Evolutionary conservation across 1,140 invertebrate genomes (phyloP).

Genomic region (Reticulitermes speratus): DNA sequence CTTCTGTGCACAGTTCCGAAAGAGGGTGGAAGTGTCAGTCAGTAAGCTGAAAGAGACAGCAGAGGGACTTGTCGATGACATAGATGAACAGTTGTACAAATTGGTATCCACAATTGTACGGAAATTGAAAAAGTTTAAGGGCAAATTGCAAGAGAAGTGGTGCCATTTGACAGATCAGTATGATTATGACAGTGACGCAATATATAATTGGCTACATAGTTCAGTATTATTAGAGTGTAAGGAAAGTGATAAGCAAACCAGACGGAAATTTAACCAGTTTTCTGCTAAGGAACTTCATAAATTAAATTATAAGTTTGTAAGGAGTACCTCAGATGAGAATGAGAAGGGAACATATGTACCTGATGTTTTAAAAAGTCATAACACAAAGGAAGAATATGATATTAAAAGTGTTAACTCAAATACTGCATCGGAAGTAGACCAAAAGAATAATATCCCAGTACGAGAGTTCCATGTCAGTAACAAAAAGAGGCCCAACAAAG

Average conservation of each 20-base stretch:
- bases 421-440: not conserved
- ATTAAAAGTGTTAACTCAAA: not conserved
- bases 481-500: not conserved
- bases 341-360: not conserved
- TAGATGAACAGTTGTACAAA: constrained; percentile 7
- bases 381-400: not conserved
- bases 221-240: not conserved
- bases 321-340: not conserved
- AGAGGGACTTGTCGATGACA: not conserved
- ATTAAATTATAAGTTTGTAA: not conserved
- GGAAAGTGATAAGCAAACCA: not conserved
- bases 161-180: not conserved
- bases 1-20: not conserved
- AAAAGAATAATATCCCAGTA: not conserved
- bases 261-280: not conserved
- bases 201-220: not conserved
- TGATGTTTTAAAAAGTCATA: not conserved
- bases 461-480: not conserved
- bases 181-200: not conserved
- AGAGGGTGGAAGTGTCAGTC: not conserved
- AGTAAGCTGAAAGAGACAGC: not conserved
- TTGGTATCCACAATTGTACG: not conserved
- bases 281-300: not conserved
- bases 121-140: not conserved
- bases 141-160: not conserved